These are phyloP conservation scores for Lymantria dispar DNA, from an alignment of 2,888 invertebrate genomes.

Conservation along the genomic window DNA sequence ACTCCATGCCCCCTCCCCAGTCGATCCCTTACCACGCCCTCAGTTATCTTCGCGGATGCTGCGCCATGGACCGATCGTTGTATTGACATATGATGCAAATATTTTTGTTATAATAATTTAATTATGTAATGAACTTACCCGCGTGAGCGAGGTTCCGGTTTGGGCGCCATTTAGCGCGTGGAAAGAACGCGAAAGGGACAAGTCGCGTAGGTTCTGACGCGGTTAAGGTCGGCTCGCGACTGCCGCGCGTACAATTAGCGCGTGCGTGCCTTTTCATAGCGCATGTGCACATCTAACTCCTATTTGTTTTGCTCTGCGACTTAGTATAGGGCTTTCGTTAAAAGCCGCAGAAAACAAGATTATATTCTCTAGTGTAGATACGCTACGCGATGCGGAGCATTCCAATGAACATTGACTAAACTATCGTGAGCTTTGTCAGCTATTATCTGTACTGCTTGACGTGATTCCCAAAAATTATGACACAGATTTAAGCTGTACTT, in stretches of 20 bases:
- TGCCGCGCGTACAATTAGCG: constrained; percentile 53
- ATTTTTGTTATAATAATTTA: constrained; percentile 8
- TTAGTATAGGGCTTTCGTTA: constrained; percentile 45
- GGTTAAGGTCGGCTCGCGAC: constrained; percentile 67
- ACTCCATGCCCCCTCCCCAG: constrained; percentile 54
- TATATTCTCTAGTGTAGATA: constrained; percentile 60
- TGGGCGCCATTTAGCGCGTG: constrained; percentile 78
- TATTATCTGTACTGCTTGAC: constrained; percentile 52
- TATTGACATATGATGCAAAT: constrained; percentile 8
- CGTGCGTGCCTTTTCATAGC: constrained; percentile 57
- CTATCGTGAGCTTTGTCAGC: constrained; percentile 49
- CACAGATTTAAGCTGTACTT: constrained; percentile 26
- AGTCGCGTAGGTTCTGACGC: constrained; percentile 49
- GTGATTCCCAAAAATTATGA: constrained; percentile 45
- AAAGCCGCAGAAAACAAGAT: constrained; percentile 71
- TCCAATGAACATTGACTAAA: constrained; percentile 54
- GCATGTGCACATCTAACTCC: constrained; percentile 63
- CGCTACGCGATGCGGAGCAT: constrained; percentile 56
- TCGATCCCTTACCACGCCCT: constrained; percentile 71
- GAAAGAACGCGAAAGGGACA: constrained; percentile 42
- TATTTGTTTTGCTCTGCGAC: constrained; percentile 71
- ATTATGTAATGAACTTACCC: constrained; percentile 66
- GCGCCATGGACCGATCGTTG: constrained; percentile 49
- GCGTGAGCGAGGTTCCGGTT: constrained; percentile 64
- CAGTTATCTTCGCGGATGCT: constrained; percentile 54